These are phyloP conservation scores for Pantherophis vulpinus DNA, from an alignment of 2,797 vertebrate species.

Conservation along the genomic window DNA sequence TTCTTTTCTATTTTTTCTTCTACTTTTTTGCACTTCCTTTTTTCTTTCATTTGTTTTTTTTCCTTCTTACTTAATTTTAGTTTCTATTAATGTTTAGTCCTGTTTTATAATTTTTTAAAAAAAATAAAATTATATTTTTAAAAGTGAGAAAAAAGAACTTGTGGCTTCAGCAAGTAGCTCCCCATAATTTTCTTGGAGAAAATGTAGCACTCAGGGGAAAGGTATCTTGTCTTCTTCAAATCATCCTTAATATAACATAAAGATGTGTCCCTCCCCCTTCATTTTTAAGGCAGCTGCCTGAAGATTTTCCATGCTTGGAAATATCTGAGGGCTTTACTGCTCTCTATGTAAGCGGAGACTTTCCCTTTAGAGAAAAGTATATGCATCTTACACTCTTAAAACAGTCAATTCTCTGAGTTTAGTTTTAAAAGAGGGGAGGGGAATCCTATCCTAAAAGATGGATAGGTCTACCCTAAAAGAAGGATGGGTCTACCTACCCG, in stretches of 20 bases:
- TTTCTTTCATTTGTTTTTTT: neutral
- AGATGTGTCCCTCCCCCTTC: neutral
- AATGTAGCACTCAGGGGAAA: neutral
- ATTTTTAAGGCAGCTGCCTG: conserved; percentile 21
- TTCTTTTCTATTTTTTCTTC: neutral
- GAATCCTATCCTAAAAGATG: neutral
- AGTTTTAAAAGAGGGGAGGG: neutral
- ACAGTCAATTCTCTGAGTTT: neutral
- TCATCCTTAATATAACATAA: neutral
- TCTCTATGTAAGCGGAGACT: conserved; percentile 15
- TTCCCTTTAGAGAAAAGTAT: neutral
- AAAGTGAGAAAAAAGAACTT: neutral
- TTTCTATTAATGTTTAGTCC: neutral
- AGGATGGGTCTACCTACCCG: neutral
- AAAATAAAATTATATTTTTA: neutral
- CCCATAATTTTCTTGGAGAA: neutral
- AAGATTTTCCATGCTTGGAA: conserved; percentile 30
- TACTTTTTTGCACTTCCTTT: neutral
- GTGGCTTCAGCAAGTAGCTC: neutral
- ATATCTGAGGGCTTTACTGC: conserved; percentile 2
- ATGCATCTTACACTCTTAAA: neutral
- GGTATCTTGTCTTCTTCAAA: neutral
- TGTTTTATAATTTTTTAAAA: neutral
- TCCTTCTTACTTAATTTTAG: neutral
- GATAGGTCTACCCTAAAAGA: neutral